phyloP scores from a whole-genome alignment of 2,797 vertebrate species.

The Ispidina picta region DNA sequence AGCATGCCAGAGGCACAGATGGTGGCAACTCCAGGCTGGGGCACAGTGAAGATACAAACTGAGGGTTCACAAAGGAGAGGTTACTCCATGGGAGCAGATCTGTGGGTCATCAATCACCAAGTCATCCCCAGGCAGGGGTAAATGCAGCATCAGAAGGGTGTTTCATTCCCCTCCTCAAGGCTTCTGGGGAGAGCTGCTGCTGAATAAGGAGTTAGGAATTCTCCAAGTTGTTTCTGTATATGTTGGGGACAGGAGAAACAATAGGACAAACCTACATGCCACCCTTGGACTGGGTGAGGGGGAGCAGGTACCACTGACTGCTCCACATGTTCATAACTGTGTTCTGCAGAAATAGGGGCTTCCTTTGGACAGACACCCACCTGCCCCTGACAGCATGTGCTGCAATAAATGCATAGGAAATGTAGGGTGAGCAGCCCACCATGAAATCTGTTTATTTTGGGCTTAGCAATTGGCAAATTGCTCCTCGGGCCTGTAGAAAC shows the following conservation, averaged over 20 bases:
- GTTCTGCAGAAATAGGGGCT: rapidly evolving
- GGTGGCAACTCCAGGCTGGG: neutral
- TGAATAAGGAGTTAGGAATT: rapidly evolving
- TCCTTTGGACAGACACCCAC: neutral
- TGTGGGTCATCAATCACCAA: neutral
- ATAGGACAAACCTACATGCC: neutral
- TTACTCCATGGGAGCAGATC: neutral
- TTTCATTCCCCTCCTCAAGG: neutral
- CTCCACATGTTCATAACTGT: neutral
- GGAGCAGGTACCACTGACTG: neutral
- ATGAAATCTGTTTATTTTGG: neutral
- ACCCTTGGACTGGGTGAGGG: neutral
- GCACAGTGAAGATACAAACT: neutral
- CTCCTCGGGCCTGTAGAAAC: neutral
- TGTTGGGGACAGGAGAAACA: neutral
- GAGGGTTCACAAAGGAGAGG: neutral
- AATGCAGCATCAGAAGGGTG: neutral
- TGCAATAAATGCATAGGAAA: neutral
- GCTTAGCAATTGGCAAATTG: neutral
- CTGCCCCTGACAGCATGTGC: neutral
- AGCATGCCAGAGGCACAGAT: neutral
- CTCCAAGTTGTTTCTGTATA: neutral
- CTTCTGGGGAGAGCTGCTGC: neutral
- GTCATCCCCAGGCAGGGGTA: neutral
- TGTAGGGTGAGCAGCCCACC: neutral